A percentile compares a stretch with the other conserved stretches of the same genome.
Conservation (phyloP, 2,888 invertebrate genomes). For the Lasioglossum malachurum region DNA sequence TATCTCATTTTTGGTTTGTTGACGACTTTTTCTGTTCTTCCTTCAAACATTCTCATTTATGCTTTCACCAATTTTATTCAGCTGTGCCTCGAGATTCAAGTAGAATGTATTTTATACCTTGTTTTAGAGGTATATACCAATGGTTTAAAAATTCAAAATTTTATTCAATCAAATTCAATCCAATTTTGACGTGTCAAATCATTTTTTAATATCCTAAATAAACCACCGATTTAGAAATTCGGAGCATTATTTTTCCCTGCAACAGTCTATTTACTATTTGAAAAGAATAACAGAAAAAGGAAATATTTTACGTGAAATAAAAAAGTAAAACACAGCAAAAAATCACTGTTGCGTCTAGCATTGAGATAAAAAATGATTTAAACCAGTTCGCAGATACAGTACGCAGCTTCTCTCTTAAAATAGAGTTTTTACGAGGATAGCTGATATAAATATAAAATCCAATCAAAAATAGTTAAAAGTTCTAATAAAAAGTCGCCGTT, state of each 20-base stretch:
- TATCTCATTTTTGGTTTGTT: no score
- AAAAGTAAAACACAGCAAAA: no score
- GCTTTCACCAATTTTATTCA: not conserved
- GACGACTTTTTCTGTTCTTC: not conserved
- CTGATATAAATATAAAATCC: not conserved
- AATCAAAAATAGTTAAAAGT: not conserved
- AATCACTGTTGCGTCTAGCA: not conserved
- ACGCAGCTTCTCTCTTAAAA: not conserved
- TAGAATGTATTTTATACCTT: no score
- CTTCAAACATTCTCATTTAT: not conserved
- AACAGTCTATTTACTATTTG: not conserved
- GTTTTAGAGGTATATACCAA: not conserved
- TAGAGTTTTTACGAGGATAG: not conserved
- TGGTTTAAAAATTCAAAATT: not conserved
- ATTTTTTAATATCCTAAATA: not conserved
- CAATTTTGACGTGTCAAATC: no score
- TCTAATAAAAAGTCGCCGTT: not conserved
- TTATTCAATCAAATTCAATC: no score
- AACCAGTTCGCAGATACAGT: not conserved
- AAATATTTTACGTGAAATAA: not conserved
- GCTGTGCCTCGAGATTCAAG: no score
- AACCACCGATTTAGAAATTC: not conserved
- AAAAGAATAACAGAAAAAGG: not conserved
- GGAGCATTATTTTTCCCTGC: not conserved
- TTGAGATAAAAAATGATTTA: not conserved